phyloP scores from a whole-genome alignment of 2,797 vertebrate genomes.

The Tolypeutes matacus region DNA sequence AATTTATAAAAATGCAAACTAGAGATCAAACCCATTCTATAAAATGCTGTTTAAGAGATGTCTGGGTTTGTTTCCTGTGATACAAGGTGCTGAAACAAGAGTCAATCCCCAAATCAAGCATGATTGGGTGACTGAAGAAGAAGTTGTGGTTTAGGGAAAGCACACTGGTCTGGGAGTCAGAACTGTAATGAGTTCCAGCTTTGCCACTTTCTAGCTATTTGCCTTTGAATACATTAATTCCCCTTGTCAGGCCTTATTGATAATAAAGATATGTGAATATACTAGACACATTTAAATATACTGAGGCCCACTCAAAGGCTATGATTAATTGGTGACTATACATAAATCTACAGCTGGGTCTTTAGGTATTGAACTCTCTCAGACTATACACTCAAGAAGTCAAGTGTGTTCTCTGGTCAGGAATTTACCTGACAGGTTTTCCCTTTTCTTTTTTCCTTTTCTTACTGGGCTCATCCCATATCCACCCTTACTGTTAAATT shows the following conservation, averaged over 20 bases:
- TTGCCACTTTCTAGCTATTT: neutral
- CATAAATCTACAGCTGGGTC: neutral
- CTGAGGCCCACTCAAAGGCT: neutral
- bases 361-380: neutral
- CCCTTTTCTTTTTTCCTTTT: neutral
- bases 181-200: neutral
- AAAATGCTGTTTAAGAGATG: neutral
- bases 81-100: neutral
- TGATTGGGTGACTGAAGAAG: neutral
- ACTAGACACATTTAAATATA: neutral
- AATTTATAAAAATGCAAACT: conserved; percentile 25
- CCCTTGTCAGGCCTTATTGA: neutral
- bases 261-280: neutral
- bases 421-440: neutral
- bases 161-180: neutral
- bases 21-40: neutral
- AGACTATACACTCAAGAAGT: neutral
- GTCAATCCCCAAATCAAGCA: neutral
- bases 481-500: neutral
- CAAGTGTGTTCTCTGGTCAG: neutral
- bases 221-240: neutral
- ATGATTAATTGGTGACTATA: neutral
- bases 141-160: neutral
- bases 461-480: neutral
- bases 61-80: neutral